Evolutionary conservation across 2,888 invertebrate genomes (phyloP).

Genomic region (Drosophila fungiperda): DNA sequence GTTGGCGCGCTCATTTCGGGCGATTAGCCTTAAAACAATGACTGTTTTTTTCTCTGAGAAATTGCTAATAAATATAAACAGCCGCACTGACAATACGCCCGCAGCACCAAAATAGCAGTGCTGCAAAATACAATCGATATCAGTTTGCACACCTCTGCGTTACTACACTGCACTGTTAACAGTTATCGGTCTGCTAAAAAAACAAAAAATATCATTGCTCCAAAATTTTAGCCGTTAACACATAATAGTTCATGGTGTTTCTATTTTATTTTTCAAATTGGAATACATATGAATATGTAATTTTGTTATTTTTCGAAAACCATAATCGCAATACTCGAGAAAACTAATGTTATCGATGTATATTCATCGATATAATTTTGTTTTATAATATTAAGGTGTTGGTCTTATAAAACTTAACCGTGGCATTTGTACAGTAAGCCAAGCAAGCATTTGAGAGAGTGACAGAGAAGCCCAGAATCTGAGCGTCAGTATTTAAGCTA

Average conservation of each 20-base stretch:
- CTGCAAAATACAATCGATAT: conserved; percentile 30
- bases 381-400: not conserved
- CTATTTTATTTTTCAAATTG: not conserved
- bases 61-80: conserved; percentile 38
- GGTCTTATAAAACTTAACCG: not conserved
- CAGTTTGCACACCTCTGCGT: conserved; percentile 22
- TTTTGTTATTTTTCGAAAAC: not conserved
- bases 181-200: not conserved
- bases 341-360: not conserved
- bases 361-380: not conserved
- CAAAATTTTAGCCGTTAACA: not conserved
- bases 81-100: conserved; percentile 48
- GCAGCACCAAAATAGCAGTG: conserved; percentile 39
- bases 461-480: not conserved
- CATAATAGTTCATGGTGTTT: not conserved
- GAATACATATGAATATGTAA: not conserved
- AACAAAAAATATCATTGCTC: not conserved
- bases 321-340: not conserved
- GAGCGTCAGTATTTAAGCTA: not conserved
- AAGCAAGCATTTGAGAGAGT: not conserved
- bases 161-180: conserved; percentile 16
- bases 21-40: conserved; percentile 39
- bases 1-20: conserved; percentile 50
- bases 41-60: conserved; percentile 51
- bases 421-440: too few relatives aligned